A percentile compares a stretch with the other conserved stretches of the same genome.
Conservation (phyloP, 1,140 invertebrate genomes). For the Drosophila grimshawi region DNA sequence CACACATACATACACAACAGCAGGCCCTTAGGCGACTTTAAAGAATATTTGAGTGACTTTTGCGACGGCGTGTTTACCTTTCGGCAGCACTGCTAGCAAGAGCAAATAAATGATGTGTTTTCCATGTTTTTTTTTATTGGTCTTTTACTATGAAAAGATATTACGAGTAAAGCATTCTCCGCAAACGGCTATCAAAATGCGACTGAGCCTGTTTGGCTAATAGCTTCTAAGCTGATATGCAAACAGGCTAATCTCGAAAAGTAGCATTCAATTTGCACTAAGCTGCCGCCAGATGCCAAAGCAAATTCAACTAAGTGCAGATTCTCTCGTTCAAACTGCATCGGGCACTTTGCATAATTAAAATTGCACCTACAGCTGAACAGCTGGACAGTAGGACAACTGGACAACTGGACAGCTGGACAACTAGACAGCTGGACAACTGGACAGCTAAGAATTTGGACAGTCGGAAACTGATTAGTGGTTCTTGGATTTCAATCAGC, state of each 20-base stretch:
- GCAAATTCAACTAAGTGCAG: slow-evolving; percentile 7
- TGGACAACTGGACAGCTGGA: background rate
- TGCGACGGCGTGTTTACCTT: slow-evolving; percentile 5
- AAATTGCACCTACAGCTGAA: slow-evolving; percentile 31
- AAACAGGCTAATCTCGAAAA: slow-evolving; percentile 8
- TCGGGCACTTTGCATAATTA: slow-evolving; percentile 57
- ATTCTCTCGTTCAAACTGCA: slow-evolving; percentile 21
- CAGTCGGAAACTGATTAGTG: slow-evolving; percentile 22
- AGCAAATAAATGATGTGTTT: slow-evolving; percentile 11
- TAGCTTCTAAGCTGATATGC: slow-evolving; percentile 29
- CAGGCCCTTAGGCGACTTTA: slow-evolving; percentile 18
- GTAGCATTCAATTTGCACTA: slow-evolving; percentile 37
- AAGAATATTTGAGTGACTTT: slow-evolving; percentile 37
- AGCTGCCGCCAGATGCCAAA: slow-evolving; percentile 11
- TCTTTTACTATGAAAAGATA: background rate
- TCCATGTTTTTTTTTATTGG: slow-evolving; percentile 1
- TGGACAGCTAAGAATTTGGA: background rate
- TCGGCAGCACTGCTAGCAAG: background rate
- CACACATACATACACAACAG: slow-evolving; percentile 2
- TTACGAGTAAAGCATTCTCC: background rate
- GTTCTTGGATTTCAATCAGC: slow-evolving; percentile 22
- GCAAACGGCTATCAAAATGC: slow-evolving; percentile 13
- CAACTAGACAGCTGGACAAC: background rate
- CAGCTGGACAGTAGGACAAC: background rate
- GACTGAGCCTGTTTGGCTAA: slow-evolving; percentile 11